phyloP scores from a whole-genome alignment of 2,797 vertebrate species.

The Leptoclinus maculatus region DNA sequence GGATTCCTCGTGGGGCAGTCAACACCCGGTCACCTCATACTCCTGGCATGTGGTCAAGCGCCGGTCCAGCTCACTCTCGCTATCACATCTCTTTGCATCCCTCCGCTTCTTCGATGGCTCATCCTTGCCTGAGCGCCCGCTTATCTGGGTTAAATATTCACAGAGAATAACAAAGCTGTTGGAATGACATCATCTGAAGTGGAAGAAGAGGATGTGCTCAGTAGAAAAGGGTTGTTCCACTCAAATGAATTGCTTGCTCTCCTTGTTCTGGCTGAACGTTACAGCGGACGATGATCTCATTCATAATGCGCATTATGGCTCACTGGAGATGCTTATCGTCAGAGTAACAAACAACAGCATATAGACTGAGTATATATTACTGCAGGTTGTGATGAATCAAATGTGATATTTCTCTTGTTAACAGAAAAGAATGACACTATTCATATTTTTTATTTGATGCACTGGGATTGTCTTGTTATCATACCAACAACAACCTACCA shows the following conservation, averaged over 20 bases:
- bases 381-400: neutral
- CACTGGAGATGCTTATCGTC: conserved; percentile 67
- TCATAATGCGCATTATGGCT: conserved; percentile 68
- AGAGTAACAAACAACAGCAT: conserved; percentile 48
- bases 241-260: conserved; percentile 39
- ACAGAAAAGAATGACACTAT: neutral
- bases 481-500: conserved; percentile 10
- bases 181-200: conserved; percentile 73
- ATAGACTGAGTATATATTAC: conserved; percentile 51
- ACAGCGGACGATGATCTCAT: conserved; percentile 73
- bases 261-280: conserved; percentile 50
- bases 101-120: conserved; percentile 22
- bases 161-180: conserved; percentile 61
- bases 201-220: conserved; percentile 35
- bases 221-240: conserved; percentile 23
- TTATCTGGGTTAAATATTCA: conserved; percentile 67
- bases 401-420: neutral
- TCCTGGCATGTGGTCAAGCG: conserved; percentile 78
- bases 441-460: neutral
- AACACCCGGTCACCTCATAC: conserved; percentile 78
- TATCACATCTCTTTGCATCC: conserved; percentile 41
- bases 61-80: conserved; percentile 39
- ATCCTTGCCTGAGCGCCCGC: conserved; percentile 23
- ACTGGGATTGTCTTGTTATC: conserved; percentile 10
- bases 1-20: conserved; percentile 79